Conservation (phyloP, 2,797 vertebrate species). For the Melanotaenia pygmaea region DNA sequence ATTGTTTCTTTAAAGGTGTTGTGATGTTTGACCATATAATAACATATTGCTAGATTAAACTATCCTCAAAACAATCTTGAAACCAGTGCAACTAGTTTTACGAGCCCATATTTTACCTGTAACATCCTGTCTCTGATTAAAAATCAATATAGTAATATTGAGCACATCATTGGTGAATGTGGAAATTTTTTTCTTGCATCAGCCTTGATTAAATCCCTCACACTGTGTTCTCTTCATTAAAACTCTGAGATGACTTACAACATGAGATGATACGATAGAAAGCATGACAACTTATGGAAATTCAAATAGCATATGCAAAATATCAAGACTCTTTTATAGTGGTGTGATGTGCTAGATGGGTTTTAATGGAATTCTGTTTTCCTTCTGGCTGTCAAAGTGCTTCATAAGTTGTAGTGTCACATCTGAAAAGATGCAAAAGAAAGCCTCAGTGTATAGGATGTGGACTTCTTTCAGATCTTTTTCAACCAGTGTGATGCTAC, state of each 20-base stretch:
- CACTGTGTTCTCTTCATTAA: conserved; percentile 56
- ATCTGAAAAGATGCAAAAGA: conserved; percentile 45
- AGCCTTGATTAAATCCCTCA: conserved; percentile 44
- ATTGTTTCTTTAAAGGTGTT: not conserved
- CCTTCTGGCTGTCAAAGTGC: conserved; percentile 41
- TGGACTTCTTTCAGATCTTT: conserved; percentile 49
- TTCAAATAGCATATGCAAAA: conserved; percentile 59
- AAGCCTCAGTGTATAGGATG: conserved; percentile 30
- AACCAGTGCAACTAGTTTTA: not conserved
- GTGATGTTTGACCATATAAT: not conserved
- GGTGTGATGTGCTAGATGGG: conserved; percentile 50
- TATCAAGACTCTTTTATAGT: conserved; percentile 38
- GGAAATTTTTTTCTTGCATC: conserved; percentile 52
- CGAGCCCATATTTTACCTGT: not conserved
- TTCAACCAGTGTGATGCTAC: conserved; percentile 58
- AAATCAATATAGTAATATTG: conserved; percentile 47
- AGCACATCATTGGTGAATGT: conserved; percentile 36
- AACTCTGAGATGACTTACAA: conserved; percentile 45
- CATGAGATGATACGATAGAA: conserved; percentile 33
- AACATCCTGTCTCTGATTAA: conserved; percentile 40
- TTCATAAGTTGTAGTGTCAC: conserved; percentile 49
- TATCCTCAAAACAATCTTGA: not conserved
- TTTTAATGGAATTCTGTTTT: conserved; percentile 59
- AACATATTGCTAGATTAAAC: not conserved
- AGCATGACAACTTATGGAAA: conserved; percentile 59